These are phyloP conservation scores for Lacanobia oleracea DNA, from an alignment of 2,888 invertebrate genomes.

Conservation along the genomic window DNA sequence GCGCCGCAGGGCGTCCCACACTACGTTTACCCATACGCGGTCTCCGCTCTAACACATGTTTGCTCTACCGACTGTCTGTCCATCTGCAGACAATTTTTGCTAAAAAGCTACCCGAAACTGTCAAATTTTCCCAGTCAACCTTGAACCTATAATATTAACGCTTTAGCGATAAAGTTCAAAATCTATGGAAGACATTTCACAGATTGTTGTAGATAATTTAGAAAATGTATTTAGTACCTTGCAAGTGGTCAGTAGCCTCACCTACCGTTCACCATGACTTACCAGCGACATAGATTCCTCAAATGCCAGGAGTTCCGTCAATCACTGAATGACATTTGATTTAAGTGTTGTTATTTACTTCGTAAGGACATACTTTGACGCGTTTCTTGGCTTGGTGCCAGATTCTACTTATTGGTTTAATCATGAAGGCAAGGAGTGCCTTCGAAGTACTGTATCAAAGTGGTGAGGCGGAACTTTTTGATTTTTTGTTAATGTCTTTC, in stretches of 20 bases:
- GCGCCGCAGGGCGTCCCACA: too few relatives aligned
- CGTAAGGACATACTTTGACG: constrained; percentile 38
- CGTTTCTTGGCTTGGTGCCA: constrained; percentile 45
- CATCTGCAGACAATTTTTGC: too few relatives aligned
- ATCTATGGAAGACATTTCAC: too few relatives aligned
- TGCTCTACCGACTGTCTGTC: too few relatives aligned
- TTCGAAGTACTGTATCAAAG: constrained; percentile 1
- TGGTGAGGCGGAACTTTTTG: not conserved
- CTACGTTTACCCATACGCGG: too few relatives aligned
- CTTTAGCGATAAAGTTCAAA: too few relatives aligned
- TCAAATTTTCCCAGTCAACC: too few relatives aligned
- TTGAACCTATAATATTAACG: too few relatives aligned
- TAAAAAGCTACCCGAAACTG: too few relatives aligned
- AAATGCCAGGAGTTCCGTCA: constrained; percentile 41
- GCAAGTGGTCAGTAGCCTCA: not conserved
- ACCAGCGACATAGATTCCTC: constrained; percentile 48
- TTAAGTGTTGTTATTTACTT: constrained; percentile 60
- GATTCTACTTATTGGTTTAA: constrained; percentile 29
- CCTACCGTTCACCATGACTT: constrained; percentile 24
- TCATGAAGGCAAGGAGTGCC: constrained; percentile 29
- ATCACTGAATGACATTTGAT: constrained; percentile 58
- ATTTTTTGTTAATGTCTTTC: not conserved
- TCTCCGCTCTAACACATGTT: too few relatives aligned
- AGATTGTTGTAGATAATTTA: too few relatives aligned
- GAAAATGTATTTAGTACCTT: not conserved